Conservation (phyloP, 2,797 vertebrate species). For the Agapornis canus region DNA sequence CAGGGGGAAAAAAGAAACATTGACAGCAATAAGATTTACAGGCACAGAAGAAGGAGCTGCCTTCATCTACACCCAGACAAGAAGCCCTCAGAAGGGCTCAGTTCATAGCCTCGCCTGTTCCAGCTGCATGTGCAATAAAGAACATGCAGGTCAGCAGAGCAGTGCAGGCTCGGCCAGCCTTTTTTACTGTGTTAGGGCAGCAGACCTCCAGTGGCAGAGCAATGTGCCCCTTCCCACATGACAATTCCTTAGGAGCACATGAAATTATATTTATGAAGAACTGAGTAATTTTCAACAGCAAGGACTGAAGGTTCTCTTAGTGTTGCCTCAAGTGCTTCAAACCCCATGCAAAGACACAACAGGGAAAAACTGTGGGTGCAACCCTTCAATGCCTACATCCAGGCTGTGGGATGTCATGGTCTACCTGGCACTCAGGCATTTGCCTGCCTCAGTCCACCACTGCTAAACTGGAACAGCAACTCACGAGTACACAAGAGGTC, state of each 20-base stretch:
- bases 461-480: background rate
- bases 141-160: background rate
- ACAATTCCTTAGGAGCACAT: background rate
- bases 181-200: background rate
- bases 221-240: background rate
- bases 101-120: background rate
- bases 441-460: background rate
- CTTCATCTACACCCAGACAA: background rate
- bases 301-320: background rate
- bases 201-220: background rate
- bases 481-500: background rate
- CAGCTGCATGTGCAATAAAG: background rate
- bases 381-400: background rate
- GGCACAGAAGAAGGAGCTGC: background rate
- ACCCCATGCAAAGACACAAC: background rate
- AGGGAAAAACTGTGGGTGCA: background rate
- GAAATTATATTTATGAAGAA: background rate
- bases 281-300: background rate
- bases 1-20: background rate
- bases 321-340: background rate
- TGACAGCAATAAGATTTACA: background rate
- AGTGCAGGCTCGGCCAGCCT: background rate
- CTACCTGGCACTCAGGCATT: background rate
- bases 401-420: background rate
- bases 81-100: rapidly evolving